These are phyloP conservation scores for Pedionomus torquatus DNA, from an alignment of 2,113 vertebrate species.

Conservation along the genomic window DNA sequence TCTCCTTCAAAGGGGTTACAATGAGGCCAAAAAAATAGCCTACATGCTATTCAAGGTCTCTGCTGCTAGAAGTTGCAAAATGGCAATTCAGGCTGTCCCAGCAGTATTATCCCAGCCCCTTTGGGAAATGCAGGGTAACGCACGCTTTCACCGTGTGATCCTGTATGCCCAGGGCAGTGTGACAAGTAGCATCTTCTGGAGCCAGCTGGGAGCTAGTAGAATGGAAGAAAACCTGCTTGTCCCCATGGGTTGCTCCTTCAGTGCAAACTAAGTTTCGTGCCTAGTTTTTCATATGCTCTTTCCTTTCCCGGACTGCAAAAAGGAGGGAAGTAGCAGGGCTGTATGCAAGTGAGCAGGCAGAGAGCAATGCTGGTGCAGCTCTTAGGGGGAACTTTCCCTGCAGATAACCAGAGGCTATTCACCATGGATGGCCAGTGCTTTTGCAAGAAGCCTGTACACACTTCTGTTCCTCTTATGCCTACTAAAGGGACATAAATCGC, in stretches of 20 bases:
- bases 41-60: not conserved
- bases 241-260: not conserved
- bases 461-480: constrained; percentile 9
- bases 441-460: not conserved
- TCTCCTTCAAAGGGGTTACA: not conserved
- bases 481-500: not conserved
- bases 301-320: fast-evolving
- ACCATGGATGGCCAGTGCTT: not conserved
- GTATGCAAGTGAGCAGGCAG: not conserved
- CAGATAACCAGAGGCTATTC: not conserved
- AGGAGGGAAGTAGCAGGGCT: not conserved
- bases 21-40: not conserved
- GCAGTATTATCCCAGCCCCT: not conserved
- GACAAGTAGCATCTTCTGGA: not conserved
- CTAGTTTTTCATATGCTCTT: not conserved
- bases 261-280: not conserved
- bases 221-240: not conserved
- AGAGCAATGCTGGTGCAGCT: not conserved
- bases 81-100: not conserved
- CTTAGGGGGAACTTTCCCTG: not conserved
- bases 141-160: not conserved
- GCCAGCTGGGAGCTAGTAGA: not conserved
- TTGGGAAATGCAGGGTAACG: not conserved
- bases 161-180: not conserved
- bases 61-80: not conserved